Evolutionary conservation across 2,888 invertebrate genomes (phyloP).

Genomic region (Cheilosia grossa): DNA sequence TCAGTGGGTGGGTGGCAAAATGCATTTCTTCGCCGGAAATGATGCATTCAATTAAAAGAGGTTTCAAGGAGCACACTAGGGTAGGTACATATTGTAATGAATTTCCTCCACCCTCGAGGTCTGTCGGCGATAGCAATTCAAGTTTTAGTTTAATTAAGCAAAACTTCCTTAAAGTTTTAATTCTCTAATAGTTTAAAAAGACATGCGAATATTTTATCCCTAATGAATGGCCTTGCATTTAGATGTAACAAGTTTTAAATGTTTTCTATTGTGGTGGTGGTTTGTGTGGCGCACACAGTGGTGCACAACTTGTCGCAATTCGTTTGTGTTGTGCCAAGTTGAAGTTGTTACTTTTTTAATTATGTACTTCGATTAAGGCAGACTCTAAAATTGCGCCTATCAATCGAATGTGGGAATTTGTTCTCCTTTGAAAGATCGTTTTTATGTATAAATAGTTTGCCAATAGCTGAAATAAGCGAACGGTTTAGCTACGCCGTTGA

Average conservation of each 20-base stretch:
- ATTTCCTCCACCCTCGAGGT: not conserved
- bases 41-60: constrained; percentile 60
- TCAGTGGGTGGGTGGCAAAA: constrained; percentile 17
- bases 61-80: constrained; percentile 7
- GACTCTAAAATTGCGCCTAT: no score
- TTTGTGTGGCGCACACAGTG: no score
- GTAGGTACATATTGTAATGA: constrained; percentile 13
- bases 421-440: no score
- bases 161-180: constrained; percentile 40
- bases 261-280: no score
- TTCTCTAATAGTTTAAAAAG: constrained; percentile 34
- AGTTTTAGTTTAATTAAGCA: constrained; percentile 45
- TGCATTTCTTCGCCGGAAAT: constrained; percentile 56
- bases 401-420: no score
- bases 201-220: constrained; percentile 1
- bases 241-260: not conserved
- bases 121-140: not conserved
- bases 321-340: no score
- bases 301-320: no score
- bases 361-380: no score
- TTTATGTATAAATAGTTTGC: no score
- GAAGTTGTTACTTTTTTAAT: no score
- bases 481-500: no score
- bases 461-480: no score
- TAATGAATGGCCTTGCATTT: not conserved